A percentile compares a stretch with the other conserved stretches of the same genome.
Conservation (phyloP, 2,797 vertebrate species). For the Morus bassanus region DNA sequence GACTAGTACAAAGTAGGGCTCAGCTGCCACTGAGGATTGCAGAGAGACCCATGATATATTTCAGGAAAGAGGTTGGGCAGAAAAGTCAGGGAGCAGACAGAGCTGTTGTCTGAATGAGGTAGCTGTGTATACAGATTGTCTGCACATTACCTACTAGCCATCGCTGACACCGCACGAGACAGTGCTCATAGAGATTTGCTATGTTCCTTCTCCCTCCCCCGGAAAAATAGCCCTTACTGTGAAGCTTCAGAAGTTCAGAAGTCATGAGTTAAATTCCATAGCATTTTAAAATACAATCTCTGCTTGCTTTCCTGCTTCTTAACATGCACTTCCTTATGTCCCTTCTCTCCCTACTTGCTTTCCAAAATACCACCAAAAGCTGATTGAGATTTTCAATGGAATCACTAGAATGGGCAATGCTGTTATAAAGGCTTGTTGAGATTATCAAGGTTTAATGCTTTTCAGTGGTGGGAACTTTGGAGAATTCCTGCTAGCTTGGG, state of each 20-base stretch:
- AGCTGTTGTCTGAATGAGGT: neutral
- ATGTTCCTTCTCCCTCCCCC: neutral
- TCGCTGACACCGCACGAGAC: rapidly evolving
- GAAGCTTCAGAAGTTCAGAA: neutral
- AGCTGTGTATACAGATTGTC: neutral
- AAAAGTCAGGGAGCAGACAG: neutral
- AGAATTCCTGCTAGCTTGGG: neutral
- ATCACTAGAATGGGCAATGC: neutral
- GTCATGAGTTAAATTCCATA: neutral
- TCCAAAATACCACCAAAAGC: neutral
- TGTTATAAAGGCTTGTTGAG: neutral
- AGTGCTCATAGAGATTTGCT: neutral
- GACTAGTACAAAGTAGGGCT: neutral
- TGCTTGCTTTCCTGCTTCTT: neutral
- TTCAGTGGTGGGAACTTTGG: neutral
- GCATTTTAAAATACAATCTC: rapidly evolving
- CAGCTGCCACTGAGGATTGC: neutral
- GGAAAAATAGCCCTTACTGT: neutral
- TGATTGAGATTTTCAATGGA: neutral
- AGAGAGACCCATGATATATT: neutral
- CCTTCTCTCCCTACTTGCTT: neutral
- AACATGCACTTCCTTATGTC: neutral
- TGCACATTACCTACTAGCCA: neutral
- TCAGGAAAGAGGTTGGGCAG: neutral
- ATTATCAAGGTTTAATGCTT: neutral